A percentile compares a stretch with the other conserved stretches of the same genome.
Conservation (phyloP, 2,113 vertebrate genomes). For the Antennarius striatus region DNA sequence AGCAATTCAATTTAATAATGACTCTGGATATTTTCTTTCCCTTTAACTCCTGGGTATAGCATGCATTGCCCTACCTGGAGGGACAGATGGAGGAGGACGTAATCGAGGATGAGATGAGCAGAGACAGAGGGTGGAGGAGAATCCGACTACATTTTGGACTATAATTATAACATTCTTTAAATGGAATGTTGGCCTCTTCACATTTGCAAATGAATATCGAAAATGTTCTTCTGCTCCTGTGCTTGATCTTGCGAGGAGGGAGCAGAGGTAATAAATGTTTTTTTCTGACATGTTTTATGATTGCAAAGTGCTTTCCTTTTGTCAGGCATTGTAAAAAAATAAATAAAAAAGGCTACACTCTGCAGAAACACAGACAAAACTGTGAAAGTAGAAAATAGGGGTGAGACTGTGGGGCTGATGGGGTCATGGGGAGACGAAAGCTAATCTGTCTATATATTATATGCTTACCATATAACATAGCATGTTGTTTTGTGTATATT, state of each 20-base stretch:
- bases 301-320: slow-evolving; percentile 11
- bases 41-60: slow-evolving; percentile 44
- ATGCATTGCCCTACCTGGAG: slow-evolving; percentile 53
- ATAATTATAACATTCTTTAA: slow-evolving; percentile 10
- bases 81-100: slow-evolving; percentile 42
- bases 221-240: not conserved
- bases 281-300: not conserved
- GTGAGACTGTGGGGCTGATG: not conserved
- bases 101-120: slow-evolving; percentile 13
- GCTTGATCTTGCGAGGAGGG: slow-evolving; percentile 7
- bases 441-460: slow-evolving; percentile 7
- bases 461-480: slow-evolving; percentile 12
- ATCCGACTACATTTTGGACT: slow-evolving; percentile 20
- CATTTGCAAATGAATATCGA: slow-evolving; percentile 19
- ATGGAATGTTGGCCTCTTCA: slow-evolving; percentile 10
- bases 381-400: not conserved
- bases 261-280: not conserved
- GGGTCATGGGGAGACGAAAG: not conserved
- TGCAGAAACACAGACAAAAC: not conserved
- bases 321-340: slow-evolving; percentile 11
- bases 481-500: slow-evolving; percentile 37
- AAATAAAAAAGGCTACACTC: not conserved
- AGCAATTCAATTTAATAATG: slow-evolving; percentile 60
- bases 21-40: slow-evolving; percentile 52
- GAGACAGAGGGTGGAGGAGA: not conserved